Evolutionary conservation across 2,888 invertebrate species (phyloP), one percentile per base, ranked within the genome.

Genomic region (Acanthosepion lycidas): DNA sequence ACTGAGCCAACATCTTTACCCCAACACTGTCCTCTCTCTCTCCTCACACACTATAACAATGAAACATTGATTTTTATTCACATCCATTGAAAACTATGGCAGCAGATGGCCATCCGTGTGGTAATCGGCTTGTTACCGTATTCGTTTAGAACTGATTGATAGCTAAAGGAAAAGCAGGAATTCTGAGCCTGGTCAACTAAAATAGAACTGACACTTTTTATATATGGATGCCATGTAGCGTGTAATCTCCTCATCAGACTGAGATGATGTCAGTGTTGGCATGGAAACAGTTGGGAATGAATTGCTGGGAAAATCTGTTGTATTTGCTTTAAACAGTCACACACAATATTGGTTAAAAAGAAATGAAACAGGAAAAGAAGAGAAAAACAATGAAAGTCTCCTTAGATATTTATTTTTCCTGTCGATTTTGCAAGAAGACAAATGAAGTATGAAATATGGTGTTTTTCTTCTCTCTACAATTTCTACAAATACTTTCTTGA

Each of bases 241-340:
- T 78, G 78, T 78, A 78, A 78, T 78, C n/a, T 78, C n/a, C n/a
- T 78, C 78, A 78, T 78, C n/a, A n/a, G n/a, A 78, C n/a, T n/a
- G 6, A 33, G 78, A 33, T 78, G 78, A 78, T 78, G n/a, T 78
- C 78, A 78, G 78, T 33, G 78, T 78, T 78, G 78, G 12, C 78
- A 78, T 78, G 78, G 78, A n/a, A 78, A 78, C 78, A 33, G 78
- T 18, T 33, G 78, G 5, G n/a, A 78, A 78, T 9, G n/a, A n/a
- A 78, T 33, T 12, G 78, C 18, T 8, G n/a, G n/a, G 78, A 78
- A 78, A 78, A 78, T 78, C 59, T 23, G 59, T 59, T 23, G 6
- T 59, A 59, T 78, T n/a, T 78, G 78, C 78, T n/a, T 33, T n/a
- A 33, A 78, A 78, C n/a, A n/a, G n/a, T 59, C 20, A 59, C 23